Base-by-base conservation (phyloP, 2,797 vertebrate genomes). In the Platyrinchus mystaceus region DNA sequence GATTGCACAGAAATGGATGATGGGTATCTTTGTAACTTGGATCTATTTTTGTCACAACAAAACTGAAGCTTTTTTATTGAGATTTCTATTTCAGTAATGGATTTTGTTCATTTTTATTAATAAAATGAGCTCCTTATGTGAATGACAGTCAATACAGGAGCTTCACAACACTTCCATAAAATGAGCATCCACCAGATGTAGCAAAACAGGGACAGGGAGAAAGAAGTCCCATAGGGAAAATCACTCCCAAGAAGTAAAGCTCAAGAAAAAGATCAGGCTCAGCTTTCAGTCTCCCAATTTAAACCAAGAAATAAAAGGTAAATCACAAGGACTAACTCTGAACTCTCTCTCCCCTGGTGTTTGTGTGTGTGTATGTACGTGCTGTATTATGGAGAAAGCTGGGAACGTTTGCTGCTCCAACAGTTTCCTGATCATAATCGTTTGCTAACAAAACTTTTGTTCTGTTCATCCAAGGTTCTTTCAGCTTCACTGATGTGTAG, bases 291-390 rank as follows among this genome's bases (percentile, higher is more conserved):
- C 67, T 67, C 66, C 63, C 37, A 63, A 28, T 46, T 67, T 47
- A 67, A 91, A 69, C 13, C 62, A 60, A 80, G 26, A 75, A 81
- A 44, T 22, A 37, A 49, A 69, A 88, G 60, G 19, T 18, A 53
- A 81, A 36, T 36, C 28, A 68, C 46, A 86, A 64, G 28, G 6
- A 9, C 3, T 5, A 59, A 46, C 37, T 84, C n/a, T 53, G 37
- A 68, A 43, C 37, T 64, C 12, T 32, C 37, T 36, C 18, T 21
- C 17, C 32, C 32, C 8, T 41, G n/a, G 18, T 56, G n/a, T 55
- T 37, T 77, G 10, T 41, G 13, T 41, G 12, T 75, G 21, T 44
- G 11, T 17, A 8, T 27, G 11, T 27, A 30, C 0, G 0, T 47
- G 22, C 30, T 62, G 5, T 69, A 36, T 36, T 47, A 63, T 73